phyloP scores from a whole-genome alignment of 2,113 vertebrate genomes.

The Formicarius rufipectus region DNA sequence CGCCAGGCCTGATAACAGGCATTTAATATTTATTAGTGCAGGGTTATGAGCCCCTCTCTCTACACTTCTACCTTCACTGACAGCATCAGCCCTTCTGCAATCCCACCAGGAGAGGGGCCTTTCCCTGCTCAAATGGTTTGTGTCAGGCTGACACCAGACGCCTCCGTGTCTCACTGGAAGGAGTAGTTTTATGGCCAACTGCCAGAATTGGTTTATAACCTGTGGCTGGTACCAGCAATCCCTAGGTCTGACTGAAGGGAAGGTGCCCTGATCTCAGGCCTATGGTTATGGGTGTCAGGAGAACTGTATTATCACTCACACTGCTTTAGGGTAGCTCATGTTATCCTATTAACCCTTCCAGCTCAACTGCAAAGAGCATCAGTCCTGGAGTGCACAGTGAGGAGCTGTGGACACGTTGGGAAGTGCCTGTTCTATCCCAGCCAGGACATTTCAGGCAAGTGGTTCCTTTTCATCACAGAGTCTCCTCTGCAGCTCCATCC shows the following conservation, averaged over 20 bases:
- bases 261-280: slow-evolving; percentile 52
- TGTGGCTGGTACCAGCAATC: slow-evolving; percentile 58
- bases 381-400: not conserved
- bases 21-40: slow-evolving; percentile 41
- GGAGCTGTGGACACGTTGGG: not conserved
- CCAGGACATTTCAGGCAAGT: not conserved
- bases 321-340: not conserved
- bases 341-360: slow-evolving; percentile 8
- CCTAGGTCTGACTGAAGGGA: slow-evolving; percentile 37
- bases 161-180: slow-evolving; percentile 47
- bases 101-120: slow-evolving; percentile 11
- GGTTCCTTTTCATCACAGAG: not conserved
- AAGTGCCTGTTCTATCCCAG: not conserved
- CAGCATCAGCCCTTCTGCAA: slow-evolving; percentile 4
- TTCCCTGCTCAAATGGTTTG: slow-evolving; percentile 63
- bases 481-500: not conserved
- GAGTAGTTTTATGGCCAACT: slow-evolving; percentile 60
- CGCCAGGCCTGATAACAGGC: slow-evolving; percentile 40
- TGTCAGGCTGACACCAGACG: slow-evolving; percentile 69
- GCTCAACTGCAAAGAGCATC: not conserved
- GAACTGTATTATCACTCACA: not conserved
- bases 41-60: slow-evolving; percentile 19
- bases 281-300: slow-evolving; percentile 16
- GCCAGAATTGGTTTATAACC: slow-evolving; percentile 66
- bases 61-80: not conserved